Percentiles rank a stretch among this genome's conserved stretches.
Conservation (phyloP, 92 coral and sea anemone species). For the Epizoanthus illoricatus region DNA sequence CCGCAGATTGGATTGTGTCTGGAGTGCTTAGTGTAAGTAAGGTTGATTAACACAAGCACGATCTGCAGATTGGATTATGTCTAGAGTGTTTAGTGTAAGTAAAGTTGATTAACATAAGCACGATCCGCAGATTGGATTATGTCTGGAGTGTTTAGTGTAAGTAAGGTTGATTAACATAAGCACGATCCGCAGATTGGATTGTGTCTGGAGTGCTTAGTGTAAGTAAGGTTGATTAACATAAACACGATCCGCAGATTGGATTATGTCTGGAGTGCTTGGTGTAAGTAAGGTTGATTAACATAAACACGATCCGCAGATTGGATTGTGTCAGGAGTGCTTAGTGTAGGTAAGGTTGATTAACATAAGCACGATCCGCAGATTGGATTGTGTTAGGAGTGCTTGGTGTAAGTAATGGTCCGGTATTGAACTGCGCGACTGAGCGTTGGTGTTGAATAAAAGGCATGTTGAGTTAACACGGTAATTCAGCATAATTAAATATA, state of each 20-base stretch:
- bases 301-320: slow-evolving; percentile 75
- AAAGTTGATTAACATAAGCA: neutral
- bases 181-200: slow-evolving; percentile 79
- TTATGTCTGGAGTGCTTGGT: slow-evolving; percentile 76
- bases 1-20: slow-evolving; percentile 84
- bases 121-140: slow-evolving; percentile 83
- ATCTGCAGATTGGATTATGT: slow-evolving; percentile 82
- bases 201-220: slow-evolving; percentile 79
- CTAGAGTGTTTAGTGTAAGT: slow-evolving; percentile 75
- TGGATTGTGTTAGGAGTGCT: slow-evolving; percentile 75
- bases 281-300: slow-evolving; percentile 34
- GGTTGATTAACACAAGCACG: neutral
- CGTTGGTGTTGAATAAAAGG: neutral
- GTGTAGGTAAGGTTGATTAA: slow-evolving; percentile 41
- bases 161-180: neutral
- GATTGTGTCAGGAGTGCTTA: slow-evolving; percentile 75
- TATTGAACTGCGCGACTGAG: neutral
- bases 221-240: neutral
- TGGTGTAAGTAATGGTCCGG: slow-evolving; percentile 23
- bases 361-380: slow-evolving; percentile 70
- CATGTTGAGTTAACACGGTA: neutral
- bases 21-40: slow-evolving; percentile 69
- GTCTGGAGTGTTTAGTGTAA: slow-evolving; percentile 76
- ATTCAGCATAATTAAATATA: too few species aligned
- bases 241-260: slow-evolving; percentile 73